Base-by-base conservation (phyloP, 2,888 invertebrate species). In the Kuschelorhynchus macadamiae region DNA sequence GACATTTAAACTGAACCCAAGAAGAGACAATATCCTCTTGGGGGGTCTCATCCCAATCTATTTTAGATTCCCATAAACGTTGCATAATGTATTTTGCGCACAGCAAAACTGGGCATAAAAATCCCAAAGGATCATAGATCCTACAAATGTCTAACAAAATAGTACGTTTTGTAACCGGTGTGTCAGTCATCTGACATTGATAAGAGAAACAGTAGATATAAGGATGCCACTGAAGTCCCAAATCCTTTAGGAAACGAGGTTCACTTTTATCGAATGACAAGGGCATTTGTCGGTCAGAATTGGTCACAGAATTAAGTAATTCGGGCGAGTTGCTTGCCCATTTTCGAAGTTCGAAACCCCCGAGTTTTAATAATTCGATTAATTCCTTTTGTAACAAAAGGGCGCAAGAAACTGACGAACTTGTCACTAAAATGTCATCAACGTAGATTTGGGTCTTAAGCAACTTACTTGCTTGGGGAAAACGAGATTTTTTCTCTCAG, bases 251-350 rank as follows among this genome's bases (percentile, higher is more conserved):
- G 25, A 30, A 46, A 7, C 7, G 25, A 25, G 25, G 25, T 7
- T 25, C 25, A 7, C 7, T 7, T 25, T 25, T 25, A 25, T 42
- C 25, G 25, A 57, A 46, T 4, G 12, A 20, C 4, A 57, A n/a
- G 20, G 21, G 14, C 30, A 44, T 21, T 16, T 21, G 30, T 11
- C 14, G 18, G 46, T 46, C 44, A 5, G 30, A 33, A 14, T 18
- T n/a, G 4, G 46, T 47, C 4, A 59, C n/a, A 32, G 11, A 25
- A n/a, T 25, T 11, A 1, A 59, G 33, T 18, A 59, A 30, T 41
- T 59, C 47, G 7, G 46, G 30, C 5, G 12, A 14, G 25, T 59
- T 59, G 20, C 46, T 59, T 2, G 59, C 59, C 59, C 59, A 59
- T 16, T 59, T 59, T 9, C 47, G 16, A 5, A 60, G 47, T 20